Conservation (phyloP, 2,113 vertebrate species). For the Campylomormyrus tamandua region DNA sequence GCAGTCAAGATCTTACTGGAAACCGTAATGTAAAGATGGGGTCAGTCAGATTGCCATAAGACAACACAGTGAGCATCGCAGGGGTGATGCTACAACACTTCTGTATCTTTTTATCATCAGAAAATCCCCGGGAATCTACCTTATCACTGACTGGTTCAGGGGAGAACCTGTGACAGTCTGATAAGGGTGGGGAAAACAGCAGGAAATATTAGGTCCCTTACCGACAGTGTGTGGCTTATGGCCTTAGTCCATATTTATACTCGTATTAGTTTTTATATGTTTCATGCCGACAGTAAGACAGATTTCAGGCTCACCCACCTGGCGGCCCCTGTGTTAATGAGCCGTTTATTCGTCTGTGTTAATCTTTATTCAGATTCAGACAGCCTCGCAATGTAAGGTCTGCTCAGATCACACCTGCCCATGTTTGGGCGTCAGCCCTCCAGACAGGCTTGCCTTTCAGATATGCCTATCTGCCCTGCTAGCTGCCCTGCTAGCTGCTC, state of each 20-base stretch:
- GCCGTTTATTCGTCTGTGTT: background rate
- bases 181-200: conserved; percentile 21
- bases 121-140: conserved; percentile 37
- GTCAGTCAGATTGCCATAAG: conserved; percentile 4
- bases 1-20: background rate
- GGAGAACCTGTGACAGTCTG: conserved; percentile 16
- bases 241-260: conserved; percentile 22
- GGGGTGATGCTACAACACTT: conserved; percentile 30
- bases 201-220: conserved; percentile 7
- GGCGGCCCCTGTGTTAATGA: conserved; percentile 1
- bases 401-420: background rate
- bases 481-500: too few relatives aligned
- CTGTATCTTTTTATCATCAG: conserved; percentile 37
- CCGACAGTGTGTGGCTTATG: background rate
- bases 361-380: conserved; percentile 32
- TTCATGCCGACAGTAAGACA: conserved; percentile 24
- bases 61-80: conserved; percentile 27
- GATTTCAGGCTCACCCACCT: conserved; percentile 4
- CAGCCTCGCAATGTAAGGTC: background rate
- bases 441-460: background rate
- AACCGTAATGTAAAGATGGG: background rate
- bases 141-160: conserved; percentile 29
- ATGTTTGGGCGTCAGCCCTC: background rate
- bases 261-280: conserved; percentile 6
- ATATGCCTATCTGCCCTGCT: background rate